Percentiles rank a stretch among this genome's conserved stretches.
Conservation (phyloP, 35 echinoderm and acorn worm species). For the Apostichopus parvimensis region DNA sequence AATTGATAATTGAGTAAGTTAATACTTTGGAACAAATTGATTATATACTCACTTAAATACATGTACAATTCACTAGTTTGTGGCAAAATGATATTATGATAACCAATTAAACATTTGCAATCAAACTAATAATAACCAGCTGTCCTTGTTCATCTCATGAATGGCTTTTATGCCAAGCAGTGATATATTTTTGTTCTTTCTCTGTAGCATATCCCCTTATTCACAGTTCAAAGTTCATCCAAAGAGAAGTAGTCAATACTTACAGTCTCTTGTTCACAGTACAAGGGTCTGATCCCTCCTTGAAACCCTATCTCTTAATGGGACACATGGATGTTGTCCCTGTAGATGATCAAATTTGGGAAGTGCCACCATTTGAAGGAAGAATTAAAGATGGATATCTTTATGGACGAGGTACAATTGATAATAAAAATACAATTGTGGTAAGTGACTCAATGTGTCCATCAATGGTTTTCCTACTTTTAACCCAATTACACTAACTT, state of each 20-base stretch:
- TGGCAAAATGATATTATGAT: too few relatives aligned
- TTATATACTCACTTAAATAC: too few relatives aligned
- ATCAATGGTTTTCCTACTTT: too few relatives aligned
- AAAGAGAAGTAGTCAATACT: conserved; percentile 63
- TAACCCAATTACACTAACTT: too few relatives aligned
- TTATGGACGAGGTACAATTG: conserved; percentile 93
- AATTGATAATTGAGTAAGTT: too few relatives aligned
- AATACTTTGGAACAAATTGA: too few relatives aligned
- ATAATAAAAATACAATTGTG: conserved; percentile 90
- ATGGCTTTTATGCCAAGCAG: too few relatives aligned
- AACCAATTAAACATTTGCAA: too few relatives aligned
- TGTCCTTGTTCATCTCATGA: too few relatives aligned
- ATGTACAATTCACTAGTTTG: too few relatives aligned
- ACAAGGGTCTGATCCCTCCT: conserved; percentile 40
- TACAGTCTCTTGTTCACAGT: conserved; percentile 89
- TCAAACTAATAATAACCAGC: too few relatives aligned
- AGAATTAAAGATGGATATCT: conserved; percentile 73
- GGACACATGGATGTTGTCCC: conserved; percentile 92
- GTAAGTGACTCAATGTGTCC: conserved; percentile 27
- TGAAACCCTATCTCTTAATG: conserved; percentile 77
- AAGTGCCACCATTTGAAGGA: conserved; percentile 87
- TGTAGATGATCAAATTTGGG: conserved; percentile 74
- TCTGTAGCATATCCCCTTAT: conserved; percentile 69
- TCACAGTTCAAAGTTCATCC: conserved; percentile 68
- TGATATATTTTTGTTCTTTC: background rate